Base-by-base conservation (phyloP, 2,113 vertebrate species). In the Heloderma charlesbogerti region DNA sequence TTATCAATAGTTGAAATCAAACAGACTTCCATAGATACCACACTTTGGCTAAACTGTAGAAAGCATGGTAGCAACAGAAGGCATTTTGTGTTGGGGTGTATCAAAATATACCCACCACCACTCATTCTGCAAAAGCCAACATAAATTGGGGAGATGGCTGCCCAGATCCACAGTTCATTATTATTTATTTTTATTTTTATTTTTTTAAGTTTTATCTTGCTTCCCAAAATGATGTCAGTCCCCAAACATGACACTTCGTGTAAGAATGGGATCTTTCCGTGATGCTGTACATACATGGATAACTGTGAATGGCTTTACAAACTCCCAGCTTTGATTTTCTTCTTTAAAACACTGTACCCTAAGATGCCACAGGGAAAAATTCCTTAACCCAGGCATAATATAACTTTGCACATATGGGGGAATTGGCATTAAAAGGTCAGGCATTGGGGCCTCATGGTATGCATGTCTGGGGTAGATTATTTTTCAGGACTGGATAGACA, bases 231-330 rank as follows among this genome's bases (percentile, higher is more conserved):
- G 25, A 80, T 51, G 78, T 1, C 20, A 27, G 6, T 18, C 74
- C 37, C 74, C 37, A 1, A 1, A 0, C 48, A 25, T 92, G 29
- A 0, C 12, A 37, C 66, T 1, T 79, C 27, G 63, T 90, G 90
- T n/a, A 93, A 74, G 71, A 83, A 40, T 18, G 31, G 89, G 34
- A 87, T 45, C 91, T 93, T 84, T 84, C 85, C 92, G 88, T 0
- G 4, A 92, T 66, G 80, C 9, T 40, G 67, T 89, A 8, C 29
- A 92, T 43, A 20, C 90, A 92, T 87, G 10, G 90, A 82, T 87
- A 1, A 87, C 77, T 89, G 77, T 1, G 79, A 94, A 77, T 87
- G 0, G 54, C 91, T 92, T 92, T 40, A 69, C 34, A 15, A 29
- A 27, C 1, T 0, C 29, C 5, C 9, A 3, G 4, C 1, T 79